Conservation (phyloP, 2,113 vertebrate genomes). For the Pseudonaja textilis region DNA sequence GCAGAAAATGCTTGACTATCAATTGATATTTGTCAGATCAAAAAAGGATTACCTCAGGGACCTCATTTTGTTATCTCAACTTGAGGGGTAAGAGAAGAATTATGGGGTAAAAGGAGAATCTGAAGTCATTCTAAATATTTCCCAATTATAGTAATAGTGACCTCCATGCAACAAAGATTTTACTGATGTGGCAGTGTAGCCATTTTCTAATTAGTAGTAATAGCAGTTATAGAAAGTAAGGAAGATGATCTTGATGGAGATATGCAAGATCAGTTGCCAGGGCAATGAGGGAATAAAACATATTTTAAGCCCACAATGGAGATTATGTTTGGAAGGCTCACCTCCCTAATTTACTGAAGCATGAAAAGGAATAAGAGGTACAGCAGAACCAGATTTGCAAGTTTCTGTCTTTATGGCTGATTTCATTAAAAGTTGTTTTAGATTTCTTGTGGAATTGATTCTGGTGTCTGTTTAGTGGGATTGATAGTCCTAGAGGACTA, state of each 20-base stretch:
- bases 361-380: background rate
- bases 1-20: background rate
- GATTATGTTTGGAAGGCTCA: background rate
- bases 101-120: background rate
- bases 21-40: background rate
- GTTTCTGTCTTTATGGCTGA: background rate
- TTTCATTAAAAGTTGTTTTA: background rate
- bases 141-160: background rate
- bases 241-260: background rate
- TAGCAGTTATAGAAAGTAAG: background rate
- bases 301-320: background rate
- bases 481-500: background rate
- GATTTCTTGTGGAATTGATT: background rate
- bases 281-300: background rate
- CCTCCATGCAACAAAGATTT: background rate
- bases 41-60: background rate
- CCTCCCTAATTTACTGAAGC: background rate
- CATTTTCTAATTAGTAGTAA: background rate
- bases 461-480: background rate
- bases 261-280: background rate
- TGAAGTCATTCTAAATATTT: background rate
- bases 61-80: background rate
- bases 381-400: background rate
- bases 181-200: background rate
- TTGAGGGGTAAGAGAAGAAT: background rate